Evolutionary conservation across 2,888 invertebrate species (phyloP), one percentile per base, ranked within the genome.

Genomic region (Vandiemenella viatica): DNA sequence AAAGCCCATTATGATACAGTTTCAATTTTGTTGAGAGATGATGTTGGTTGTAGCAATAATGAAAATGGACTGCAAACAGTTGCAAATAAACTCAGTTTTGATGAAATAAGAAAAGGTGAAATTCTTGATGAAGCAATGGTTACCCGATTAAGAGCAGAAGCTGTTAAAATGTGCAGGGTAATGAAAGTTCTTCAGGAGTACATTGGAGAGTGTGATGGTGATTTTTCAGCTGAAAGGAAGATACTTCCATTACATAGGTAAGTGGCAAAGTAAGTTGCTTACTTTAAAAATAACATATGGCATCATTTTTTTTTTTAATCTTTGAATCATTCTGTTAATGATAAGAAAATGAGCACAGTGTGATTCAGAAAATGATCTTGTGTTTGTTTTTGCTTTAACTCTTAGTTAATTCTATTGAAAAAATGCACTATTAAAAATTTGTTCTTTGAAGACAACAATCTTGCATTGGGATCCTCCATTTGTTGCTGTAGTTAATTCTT

Each of bases 161-260:
- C 84, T 5, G 78, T 82, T 52, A 80, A 87, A 67, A 90, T 95
- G 83, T 89, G 89, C 66, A 79, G 95, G 57, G 86, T 96, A 48
- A 78, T 96, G 67, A 86, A 89, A 68, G 92, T 95, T 61, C 75
- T 96, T 61, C 86, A 89, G 65, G 95, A 95, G 70, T 96, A 96
- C 65, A 80, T 96, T 54, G 85, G 84, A 60, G 93, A 95, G 70
- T 95, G 93, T 71, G 95, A 95, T 73, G 80, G 80, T 59, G 80
- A 81, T 55, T 90, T 83, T 68, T 77, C 82, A 44, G 87, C 87
- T 37, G 95, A 96, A 65, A 74, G 96, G 55, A 83, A 84, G 62
- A 83, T 89, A 60, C 71, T 95, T 60, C 93, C 95, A 19, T 77
- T 95, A 52, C 84, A 85, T 62, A 74, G 79, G 79, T 78, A 57